Evolutionary conservation across 2,797 vertebrate species (phyloP).

Genomic region (Anolis apletophallus): DNA sequence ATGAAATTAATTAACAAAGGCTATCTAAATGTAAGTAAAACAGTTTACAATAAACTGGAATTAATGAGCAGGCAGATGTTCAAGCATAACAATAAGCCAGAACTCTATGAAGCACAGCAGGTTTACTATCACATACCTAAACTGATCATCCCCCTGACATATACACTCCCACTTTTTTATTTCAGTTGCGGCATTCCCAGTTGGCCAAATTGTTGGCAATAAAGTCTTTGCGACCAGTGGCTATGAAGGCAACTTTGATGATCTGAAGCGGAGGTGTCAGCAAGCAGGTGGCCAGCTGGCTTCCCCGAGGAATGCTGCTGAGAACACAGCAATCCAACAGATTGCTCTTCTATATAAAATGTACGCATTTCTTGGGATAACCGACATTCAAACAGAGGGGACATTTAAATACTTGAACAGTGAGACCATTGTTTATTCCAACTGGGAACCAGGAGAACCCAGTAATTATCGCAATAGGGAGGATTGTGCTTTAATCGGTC

Average conservation of each 20-base stretch:
- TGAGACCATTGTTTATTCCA: conserved; percentile 64
- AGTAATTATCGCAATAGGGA: conserved; percentile 46
- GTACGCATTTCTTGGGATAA: conserved; percentile 65
- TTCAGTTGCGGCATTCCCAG: conserved; percentile 61
- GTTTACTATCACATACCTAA: no score
- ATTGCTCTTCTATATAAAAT: conserved; percentile 53
- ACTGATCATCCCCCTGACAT: no score
- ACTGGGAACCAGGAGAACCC: conserved; percentile 68
- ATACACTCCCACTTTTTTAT: not conserved
- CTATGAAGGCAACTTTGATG: conserved; percentile 51
- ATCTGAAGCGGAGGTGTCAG: conserved; percentile 43
- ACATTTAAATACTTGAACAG: conserved; percentile 63
- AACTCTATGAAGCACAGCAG: no score
- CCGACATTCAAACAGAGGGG: conserved; percentile 54
- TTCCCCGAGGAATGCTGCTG: conserved; percentile 52
- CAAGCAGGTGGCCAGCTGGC: conserved; percentile 65
- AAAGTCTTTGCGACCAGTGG: conserved; percentile 66
- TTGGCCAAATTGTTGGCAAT: conserved; percentile 51
- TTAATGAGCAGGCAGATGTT: no score
- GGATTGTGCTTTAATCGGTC: conserved; percentile 67
- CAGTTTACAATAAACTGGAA: no score
- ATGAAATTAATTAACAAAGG: no score
- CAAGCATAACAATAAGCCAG: no score
- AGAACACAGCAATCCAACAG: conserved; percentile 62
- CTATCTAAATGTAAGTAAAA: no score